Evolutionary conservation across 1,140 invertebrate genomes (phyloP).

Genomic region (Ceratosolen fusciceps): DNA sequence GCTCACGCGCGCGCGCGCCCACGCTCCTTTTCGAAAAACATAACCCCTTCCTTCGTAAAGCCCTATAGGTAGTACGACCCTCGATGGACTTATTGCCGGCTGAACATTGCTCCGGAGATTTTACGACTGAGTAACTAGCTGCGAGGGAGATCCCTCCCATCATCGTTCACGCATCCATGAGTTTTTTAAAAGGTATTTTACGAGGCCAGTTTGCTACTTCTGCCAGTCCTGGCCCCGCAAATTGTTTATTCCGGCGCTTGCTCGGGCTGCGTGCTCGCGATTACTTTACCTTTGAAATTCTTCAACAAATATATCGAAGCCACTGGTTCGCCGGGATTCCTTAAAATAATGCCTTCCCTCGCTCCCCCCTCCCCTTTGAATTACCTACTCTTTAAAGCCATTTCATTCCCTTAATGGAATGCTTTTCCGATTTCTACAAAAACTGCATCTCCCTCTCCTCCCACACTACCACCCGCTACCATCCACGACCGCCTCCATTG

Average conservation of each 20-base stretch:
- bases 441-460: too few species aligned
- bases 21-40: neutral
- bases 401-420: neutral
- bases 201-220: constrained; percentile 1
- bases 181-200: constrained; percentile 36
- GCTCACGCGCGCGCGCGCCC: neutral
- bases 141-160: neutral
- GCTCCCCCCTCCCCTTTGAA: neutral
- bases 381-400: neutral
- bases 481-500: too few species aligned
- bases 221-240: neutral
- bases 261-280: neutral
- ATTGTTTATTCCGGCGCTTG: constrained; percentile 20
- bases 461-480: too few species aligned
- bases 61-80: neutral
- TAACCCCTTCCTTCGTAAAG: neutral
- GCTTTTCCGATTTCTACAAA: neutral
- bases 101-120: constrained; percentile 10
- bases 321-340: neutral
- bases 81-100: neutral
- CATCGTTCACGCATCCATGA: constrained; percentile 40
- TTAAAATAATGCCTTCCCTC: neutral
- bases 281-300: neutral
- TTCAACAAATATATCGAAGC: constrained; percentile 15
- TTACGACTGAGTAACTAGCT: constrained; percentile 30